Evolutionary conservation across 1,140 invertebrate species (phyloP).

Genomic region (Drosophila murphyi): DNA sequence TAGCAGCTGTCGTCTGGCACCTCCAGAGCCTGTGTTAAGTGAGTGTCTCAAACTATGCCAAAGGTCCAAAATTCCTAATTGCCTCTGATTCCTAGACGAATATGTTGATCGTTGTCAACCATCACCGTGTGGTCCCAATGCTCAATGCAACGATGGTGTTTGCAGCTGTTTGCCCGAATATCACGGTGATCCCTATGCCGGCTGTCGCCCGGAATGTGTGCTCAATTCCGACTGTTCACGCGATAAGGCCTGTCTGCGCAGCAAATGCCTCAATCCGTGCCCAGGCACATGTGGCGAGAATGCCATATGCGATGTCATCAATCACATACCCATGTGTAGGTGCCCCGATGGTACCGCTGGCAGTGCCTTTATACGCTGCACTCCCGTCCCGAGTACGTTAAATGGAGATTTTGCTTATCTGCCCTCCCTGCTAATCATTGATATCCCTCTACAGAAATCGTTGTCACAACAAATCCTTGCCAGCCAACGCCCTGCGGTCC

Average conservation of each 20-base stretch:
- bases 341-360: conserved; percentile 91
- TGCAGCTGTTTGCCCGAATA: conserved; percentile 91
- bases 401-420: conserved; percentile 64
- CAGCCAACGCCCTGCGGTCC: conserved; percentile 91
- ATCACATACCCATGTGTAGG: conserved; percentile 91
- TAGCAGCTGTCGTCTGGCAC: conserved; percentile 87
- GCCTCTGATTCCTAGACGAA: conserved; percentile 86
- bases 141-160: conserved; percentile 91
- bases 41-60: conserved; percentile 82
- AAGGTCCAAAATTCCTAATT: conserved; percentile 85
- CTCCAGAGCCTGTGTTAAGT: conserved; percentile 85
- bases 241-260: conserved; percentile 90
- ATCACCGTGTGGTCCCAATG: conserved; percentile 92
- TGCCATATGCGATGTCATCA: conserved; percentile 90
- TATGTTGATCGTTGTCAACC: conserved; percentile 90
- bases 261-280: conserved; percentile 93
- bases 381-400: conserved; percentile 85
- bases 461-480: conserved; percentile 87
- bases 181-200: conserved; percentile 92
- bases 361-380: conserved; percentile 87
- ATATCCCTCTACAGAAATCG: conserved; percentile 85
- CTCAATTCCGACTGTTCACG: conserved; percentile 92
- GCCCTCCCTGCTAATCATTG: conserved; percentile 84
- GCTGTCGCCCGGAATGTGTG: conserved; percentile 93
- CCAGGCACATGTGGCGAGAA: conserved; percentile 91